Base-by-base conservation (phyloP, 2,888 invertebrate genomes). In the Drosophila histrio region DNA sequence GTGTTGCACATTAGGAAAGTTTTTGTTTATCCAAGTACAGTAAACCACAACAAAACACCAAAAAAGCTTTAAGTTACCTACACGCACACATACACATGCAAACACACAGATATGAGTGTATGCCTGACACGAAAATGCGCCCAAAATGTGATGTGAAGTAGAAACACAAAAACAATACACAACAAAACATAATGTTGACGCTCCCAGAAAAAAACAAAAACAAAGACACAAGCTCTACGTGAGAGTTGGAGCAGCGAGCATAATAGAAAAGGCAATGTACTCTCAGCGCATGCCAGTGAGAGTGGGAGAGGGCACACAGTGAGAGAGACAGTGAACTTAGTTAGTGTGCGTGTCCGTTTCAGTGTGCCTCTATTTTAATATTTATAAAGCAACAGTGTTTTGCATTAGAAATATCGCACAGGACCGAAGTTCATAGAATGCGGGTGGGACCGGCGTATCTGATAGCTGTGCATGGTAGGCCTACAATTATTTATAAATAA, bases 301-400 rank as follows among this genome's bases (percentile, higher is more conserved):
- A 46, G 58, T 19, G 24, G 32, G 32, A 30, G 60, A 15, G 8
- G 8, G 21, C 11, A 17, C 11, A 46, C 46, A 60, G 49, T 47
- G 46, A 41, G 26, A 44, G 72, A 46, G 56, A 56, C 47, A 36
- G 44, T 24, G 21, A 15, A 28, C n/a, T 43, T 46, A 62, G 38
- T 47, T 66, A 36, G 78, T 80, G 26, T 66, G 69, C 47, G 69
- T 79, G 59, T 21, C 21, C 44, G 15, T 26, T 62, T 78, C 43
- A 54, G 49, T 64, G 71, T 73, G 70, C 56, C 58, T 70, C 52
- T 68, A 59, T 63, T 72, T 75, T 53, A 72, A 77, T 70, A 86
- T 86, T 70, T 64, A 70, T 66, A 41, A 75, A 66, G 64, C 76
- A 72, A 73, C 77, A 72, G 72, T 62, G 41, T 44, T 72, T 61